phyloP scores from a whole-genome alignment of 2,888 invertebrate species.

The Ditula angustiorana region DNA sequence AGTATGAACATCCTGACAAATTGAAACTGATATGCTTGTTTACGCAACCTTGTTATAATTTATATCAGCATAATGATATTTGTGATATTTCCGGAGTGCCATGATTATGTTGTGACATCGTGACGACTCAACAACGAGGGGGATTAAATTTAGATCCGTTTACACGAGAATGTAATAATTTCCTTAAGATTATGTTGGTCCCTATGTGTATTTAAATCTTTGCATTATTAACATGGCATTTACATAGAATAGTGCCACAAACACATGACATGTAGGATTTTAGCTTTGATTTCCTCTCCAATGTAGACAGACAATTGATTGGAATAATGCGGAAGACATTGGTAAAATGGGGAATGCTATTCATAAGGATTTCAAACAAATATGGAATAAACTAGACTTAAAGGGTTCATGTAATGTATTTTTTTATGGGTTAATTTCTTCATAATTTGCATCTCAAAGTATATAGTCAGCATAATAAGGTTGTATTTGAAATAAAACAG shows the following conservation, averaged over 20 bases:
- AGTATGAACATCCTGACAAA: conserved; percentile 14
- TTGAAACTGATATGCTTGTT: conserved; percentile 27
- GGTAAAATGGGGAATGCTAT: too few relatives aligned
- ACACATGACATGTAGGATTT: background rate
- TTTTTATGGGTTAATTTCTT: too few relatives aligned
- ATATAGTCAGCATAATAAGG: too few relatives aligned
- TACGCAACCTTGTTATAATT: conserved; percentile 23
- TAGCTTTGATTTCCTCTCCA: background rate
- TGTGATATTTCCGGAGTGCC: conserved; percentile 17
- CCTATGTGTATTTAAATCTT: background rate
- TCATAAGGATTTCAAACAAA: too few relatives aligned
- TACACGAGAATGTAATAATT: conserved; percentile 5
- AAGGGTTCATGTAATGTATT: too few relatives aligned
- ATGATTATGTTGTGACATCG: conserved; percentile 20
- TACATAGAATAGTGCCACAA: background rate
- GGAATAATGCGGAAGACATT: too few relatives aligned
- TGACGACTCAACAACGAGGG: conserved; percentile 11
- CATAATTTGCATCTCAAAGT: too few relatives aligned
- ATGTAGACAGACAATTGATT: background rate
- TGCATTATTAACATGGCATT: background rate
- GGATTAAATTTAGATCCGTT: conserved; percentile 30
- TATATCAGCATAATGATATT: conserved; percentile 19
- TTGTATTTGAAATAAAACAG: too few relatives aligned
- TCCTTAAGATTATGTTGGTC: background rate
- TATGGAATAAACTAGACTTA: too few relatives aligned